Conservation (phyloP, 2,113 vertebrate species). For the Megatriorchis doriae region DNA sequence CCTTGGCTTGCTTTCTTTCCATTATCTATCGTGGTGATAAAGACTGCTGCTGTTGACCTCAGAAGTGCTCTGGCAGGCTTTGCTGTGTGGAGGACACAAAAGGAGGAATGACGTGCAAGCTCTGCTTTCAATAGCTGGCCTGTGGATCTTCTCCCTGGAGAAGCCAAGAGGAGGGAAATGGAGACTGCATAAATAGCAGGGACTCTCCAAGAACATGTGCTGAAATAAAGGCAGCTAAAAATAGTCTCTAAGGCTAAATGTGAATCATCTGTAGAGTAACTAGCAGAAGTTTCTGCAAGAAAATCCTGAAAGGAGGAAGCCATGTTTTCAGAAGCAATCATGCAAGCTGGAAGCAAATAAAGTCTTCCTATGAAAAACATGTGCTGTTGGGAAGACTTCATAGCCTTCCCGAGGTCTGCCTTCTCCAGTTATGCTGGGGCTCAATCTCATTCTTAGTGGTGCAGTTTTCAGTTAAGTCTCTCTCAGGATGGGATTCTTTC, state of each 20-base stretch:
- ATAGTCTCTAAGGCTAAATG: conserved; percentile 10
- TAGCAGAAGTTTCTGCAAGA: background rate
- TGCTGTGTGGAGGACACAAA: background rate
- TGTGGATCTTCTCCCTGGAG: background rate
- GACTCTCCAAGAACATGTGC: conserved; percentile 1
- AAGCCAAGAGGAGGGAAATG: background rate
- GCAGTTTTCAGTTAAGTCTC: background rate
- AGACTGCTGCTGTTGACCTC: background rate
- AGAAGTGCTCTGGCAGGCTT: background rate
- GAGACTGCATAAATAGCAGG: background rate
- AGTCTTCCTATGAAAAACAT: background rate
- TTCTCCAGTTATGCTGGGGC: background rate
- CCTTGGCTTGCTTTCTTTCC: conserved; percentile 31
- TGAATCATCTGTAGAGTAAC: conserved; percentile 27
- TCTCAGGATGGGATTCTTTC: background rate
- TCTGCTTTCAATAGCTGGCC: background rate
- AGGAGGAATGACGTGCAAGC: background rate
- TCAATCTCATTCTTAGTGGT: background rate
- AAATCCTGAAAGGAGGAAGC: background rate
- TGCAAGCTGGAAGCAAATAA: background rate
- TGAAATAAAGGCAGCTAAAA: conserved; percentile 32
- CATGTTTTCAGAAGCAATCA: background rate
- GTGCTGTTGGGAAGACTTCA: background rate
- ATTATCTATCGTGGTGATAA: background rate
- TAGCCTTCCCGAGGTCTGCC: background rate